Base-by-base conservation (phyloP, 1,140 invertebrate species). In the Leptonema lineaticorne region DNA sequence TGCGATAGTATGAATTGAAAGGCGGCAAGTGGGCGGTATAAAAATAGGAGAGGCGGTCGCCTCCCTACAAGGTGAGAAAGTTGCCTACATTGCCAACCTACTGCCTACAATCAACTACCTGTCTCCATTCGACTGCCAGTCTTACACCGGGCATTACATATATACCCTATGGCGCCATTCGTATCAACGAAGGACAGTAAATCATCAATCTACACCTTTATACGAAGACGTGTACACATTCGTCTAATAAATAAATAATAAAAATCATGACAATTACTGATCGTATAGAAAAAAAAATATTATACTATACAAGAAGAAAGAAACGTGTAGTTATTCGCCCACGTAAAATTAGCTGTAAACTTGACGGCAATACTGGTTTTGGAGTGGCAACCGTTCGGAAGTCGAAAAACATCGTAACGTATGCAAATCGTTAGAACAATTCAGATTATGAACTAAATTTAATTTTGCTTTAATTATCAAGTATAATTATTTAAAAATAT, bases 21-120 rank as follows among this genome's bases (percentile, higher is more conserved):
- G 56, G 56, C 20, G 28, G 56, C n/a, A 58, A 58, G 56, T 58
- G 28, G 56, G 56, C 29, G 56, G 24, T 22, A 11, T 7, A 26
- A n/a, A 30, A n/a, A 30, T 26, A 8, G 58, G 58, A 7, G 58
- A 59, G 27, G 29, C 18, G 20, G 29, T 14, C 27, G 30, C 33
- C 2, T 62, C 58, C 58, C 33, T 62, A 62, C 16, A 62, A 14
- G 58, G 58, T 30, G 58, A 62, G 58, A 62, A 62, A 62, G 58
- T 28, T 58, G 26, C 53, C 16, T 22, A 20, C 8, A 8, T 28
- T 4, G 29, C 27, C 16, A 4, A 24, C 29, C n/a, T 48, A 48
- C 37, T 16, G 37, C 37, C 37, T 41, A 41, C 37, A 4, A 41
- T 11, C 58, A 9, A 24, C 58, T 62, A 37, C 58, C 5, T 37